These are phyloP conservation scores for Machimus atricapillus DNA, from an alignment of 2,888 invertebrate genomes.

Conservation along the genomic window DNA sequence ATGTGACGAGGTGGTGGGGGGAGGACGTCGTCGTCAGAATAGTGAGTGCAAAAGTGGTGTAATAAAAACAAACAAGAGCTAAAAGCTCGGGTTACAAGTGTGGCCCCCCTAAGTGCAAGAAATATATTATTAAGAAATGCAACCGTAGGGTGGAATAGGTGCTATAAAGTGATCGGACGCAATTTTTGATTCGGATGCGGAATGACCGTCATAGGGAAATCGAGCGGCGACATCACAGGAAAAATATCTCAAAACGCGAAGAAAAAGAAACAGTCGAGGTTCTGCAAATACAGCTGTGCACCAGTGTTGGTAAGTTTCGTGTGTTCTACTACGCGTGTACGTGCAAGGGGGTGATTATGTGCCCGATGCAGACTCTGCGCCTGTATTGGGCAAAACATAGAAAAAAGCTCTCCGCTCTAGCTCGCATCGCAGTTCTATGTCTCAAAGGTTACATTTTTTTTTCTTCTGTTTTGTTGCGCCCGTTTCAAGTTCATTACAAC, in stretches of 20 bases:
- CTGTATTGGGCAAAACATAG: conserved; percentile 3
- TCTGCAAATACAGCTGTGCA: conserved; percentile 2
- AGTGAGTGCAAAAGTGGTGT: background rate
- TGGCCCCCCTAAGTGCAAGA: background rate
- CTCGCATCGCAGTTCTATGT: background rate
- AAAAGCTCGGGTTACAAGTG: background rate
- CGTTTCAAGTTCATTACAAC: conserved; percentile 37
- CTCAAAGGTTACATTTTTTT: conserved; percentile 8
- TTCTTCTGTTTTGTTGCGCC: conserved; percentile 1
- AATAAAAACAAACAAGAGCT: conserved; percentile 21
- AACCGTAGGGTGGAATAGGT: background rate
- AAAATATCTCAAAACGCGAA: conserved; percentile 19
- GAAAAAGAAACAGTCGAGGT: conserved; percentile 6
- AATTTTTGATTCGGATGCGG: background rate
- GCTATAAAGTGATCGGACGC: background rate
- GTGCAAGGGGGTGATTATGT: background rate
- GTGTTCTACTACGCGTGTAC: background rate
- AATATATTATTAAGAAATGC: background rate
- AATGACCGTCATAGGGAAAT: conserved; percentile 23
- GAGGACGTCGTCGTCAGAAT: background rate
- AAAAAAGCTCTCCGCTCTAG: conserved; percentile 14
- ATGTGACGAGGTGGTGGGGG: background rate
- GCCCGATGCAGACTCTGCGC: background rate
- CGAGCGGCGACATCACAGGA: conserved; percentile 33
- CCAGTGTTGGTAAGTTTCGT: conserved; percentile 5